phyloP scores from a whole-genome alignment of 1,140 invertebrate genomes.

The Apocrypta bakeri region DNA sequence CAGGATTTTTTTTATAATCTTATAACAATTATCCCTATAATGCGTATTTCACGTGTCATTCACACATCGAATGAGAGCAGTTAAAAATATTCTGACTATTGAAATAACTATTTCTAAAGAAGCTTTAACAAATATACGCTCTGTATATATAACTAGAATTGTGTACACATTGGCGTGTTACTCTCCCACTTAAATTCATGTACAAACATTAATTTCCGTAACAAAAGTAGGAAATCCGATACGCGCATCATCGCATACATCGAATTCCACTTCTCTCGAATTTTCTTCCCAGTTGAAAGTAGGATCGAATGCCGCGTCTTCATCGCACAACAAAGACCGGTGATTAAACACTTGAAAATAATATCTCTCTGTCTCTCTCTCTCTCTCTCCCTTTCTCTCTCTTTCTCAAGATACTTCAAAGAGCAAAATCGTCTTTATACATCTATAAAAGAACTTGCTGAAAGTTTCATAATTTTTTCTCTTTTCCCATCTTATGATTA shows the following conservation, averaged over 20 bases:
- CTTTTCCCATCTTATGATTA: background rate
- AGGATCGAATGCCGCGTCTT: background rate
- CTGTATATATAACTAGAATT: background rate
- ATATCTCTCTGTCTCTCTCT: too few species aligned
- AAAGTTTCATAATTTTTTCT: background rate
- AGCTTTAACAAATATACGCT: too few species aligned
- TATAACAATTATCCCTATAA: too few species aligned
- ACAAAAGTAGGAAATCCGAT: slow-evolving; percentile 1
- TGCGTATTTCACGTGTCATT: too few species aligned
- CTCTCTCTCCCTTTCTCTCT: too few species aligned
- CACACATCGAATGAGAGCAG: too few species aligned
- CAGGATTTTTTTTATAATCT: too few species aligned
- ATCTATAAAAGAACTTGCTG: background rate
- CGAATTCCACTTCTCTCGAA: background rate
- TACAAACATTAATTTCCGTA: background rate
- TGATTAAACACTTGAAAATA: too few species aligned
- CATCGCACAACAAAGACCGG: background rate
- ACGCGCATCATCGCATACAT: background rate
- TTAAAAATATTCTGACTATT: too few species aligned
- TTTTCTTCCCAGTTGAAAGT: background rate
- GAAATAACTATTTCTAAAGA: too few species aligned
- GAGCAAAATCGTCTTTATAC: background rate
- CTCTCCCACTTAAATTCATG: background rate
- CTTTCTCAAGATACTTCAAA: too few species aligned
- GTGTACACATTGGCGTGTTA: too few species aligned